Percentiles rank a stretch among this genome's conserved stretches.
These are phyloP conservation scores for Limnephilus rhombicus DNA, from an alignment of 2,888 invertebrate species.

Conservation along the genomic window DNA sequence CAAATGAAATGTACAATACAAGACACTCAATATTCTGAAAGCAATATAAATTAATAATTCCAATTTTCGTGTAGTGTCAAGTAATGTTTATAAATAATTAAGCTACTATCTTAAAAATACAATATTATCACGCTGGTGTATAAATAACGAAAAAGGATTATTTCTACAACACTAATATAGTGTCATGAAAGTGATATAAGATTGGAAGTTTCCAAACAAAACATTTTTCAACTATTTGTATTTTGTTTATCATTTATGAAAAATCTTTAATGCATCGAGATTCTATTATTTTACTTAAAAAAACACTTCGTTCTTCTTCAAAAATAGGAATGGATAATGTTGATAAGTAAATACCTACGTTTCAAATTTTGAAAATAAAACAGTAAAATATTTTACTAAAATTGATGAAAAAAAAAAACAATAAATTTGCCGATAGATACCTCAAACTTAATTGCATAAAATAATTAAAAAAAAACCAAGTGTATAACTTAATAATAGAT, in stretches of 20 bases:
- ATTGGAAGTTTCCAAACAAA: constrained; percentile 40
- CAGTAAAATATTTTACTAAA: constrained; percentile 11
- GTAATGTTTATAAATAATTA: constrained; percentile 53
- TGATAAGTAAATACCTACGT: constrained; percentile 14
- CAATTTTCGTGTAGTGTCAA: constrained; percentile 36
- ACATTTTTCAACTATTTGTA: constrained; percentile 23
- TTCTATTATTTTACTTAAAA: constrained; percentile 41
- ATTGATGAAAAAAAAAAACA: constrained; percentile 23
- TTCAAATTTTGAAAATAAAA: constrained; percentile 31
- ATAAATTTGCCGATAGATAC: constrained; percentile 30
- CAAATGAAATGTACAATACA: constrained; percentile 36
- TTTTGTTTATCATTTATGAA: constrained; percentile 17
- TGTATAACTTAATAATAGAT: constrained; percentile 50
- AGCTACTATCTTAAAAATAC: constrained; percentile 31
- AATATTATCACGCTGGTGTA: constrained; percentile 54
- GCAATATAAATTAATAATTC: constrained; percentile 33
- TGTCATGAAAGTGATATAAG: constrained; percentile 49
- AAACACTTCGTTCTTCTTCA: constrained; percentile 6
- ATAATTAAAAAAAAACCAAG: constrained; percentile 10
- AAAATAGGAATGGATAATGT: constrained; percentile 43
- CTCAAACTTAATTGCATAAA: constrained; percentile 40
- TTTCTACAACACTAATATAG: constrained; percentile 60
- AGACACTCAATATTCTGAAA: constrained; percentile 25
- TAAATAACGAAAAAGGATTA: constrained; percentile 47
- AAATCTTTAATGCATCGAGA: constrained; percentile 35